Evolutionary conservation across 92 coral and sea anemone species (phyloP).

Genomic region (Phenganax subtilis): DNA sequence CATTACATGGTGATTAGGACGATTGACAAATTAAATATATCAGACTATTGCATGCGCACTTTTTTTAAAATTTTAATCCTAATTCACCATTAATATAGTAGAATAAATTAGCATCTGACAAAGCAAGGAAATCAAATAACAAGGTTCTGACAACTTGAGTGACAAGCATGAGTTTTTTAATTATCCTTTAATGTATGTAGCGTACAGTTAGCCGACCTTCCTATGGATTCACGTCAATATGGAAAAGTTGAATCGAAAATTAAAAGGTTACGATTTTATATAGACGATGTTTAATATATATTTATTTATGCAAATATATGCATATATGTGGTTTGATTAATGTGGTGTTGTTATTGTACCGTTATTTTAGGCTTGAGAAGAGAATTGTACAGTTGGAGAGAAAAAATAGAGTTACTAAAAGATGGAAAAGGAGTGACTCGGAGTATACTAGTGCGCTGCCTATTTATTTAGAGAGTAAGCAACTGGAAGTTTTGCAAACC

Average conservation of each 20-base stretch:
- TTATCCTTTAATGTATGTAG: not conserved
- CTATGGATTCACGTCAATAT: not conserved
- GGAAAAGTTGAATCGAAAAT: not conserved
- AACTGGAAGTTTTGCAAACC: not conserved
- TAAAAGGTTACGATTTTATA: not conserved
- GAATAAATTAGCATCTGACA: not conserved
- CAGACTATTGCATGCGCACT: too few species aligned
- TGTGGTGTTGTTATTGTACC: not conserved
- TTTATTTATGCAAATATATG: not conserved
- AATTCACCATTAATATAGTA: too few species aligned
- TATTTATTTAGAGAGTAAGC: not conserved
- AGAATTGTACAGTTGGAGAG: not conserved
- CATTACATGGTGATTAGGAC: too few species aligned
- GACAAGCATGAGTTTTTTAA: not conserved
- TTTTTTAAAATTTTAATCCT: too few species aligned
- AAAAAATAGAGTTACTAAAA: not conserved
- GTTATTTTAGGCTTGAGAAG: not conserved
- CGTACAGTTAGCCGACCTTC: not conserved
- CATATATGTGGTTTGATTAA: not conserved
- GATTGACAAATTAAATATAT: too few species aligned
- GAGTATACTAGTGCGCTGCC: not conserved
- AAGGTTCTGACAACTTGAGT: not conserved
- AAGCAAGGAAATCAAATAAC: not conserved
- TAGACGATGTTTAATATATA: not conserved
- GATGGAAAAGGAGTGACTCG: not conserved